phyloP scores from a whole-genome alignment of 2,888 invertebrate species.

The Hemaris fuciformis region DNA sequence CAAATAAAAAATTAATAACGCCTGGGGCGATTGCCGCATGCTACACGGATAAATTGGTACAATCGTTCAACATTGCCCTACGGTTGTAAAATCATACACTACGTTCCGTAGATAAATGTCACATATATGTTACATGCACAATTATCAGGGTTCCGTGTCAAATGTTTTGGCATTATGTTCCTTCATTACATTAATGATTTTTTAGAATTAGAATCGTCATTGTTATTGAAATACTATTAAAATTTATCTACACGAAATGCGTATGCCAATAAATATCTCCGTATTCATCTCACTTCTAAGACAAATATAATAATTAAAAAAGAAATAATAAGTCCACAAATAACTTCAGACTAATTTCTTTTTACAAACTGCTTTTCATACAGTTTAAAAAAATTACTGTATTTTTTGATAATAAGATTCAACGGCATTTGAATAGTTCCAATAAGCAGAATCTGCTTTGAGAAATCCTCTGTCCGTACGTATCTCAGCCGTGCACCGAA shows the following conservation, averaged over 20 bases:
- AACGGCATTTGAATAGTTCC: constrained; percentile 17
- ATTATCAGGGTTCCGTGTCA: neutral
- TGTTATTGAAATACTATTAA: too few relatives aligned
- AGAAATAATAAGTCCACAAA: too few relatives aligned
- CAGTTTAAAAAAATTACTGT: neutral
- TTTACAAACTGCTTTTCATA: constrained; percentile 10
- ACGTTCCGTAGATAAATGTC: constrained; percentile 14
- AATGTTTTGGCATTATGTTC: neutral
- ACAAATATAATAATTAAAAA: neutral
- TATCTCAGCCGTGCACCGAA: constrained; percentile 53
- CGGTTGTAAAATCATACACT: constrained; percentile 39
- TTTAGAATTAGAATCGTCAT: too few relatives aligned
- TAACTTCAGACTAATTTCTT: constrained; percentile 41
- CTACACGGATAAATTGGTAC: constrained; percentile 66
- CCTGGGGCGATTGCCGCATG: constrained; percentile 54
- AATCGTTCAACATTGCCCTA: constrained; percentile 53
- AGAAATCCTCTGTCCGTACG: constrained; percentile 35
- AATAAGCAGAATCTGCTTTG: constrained; percentile 2
- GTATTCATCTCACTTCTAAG: neutral
- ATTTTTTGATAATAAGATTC: constrained; percentile 22
- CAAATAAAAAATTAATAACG: constrained; percentile 74
- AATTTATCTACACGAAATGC: too few relatives aligned
- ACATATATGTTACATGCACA: neutral
- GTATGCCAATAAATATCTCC: neutral
- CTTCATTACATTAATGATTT: too few relatives aligned